Base-by-base conservation (phyloP, 2,797 vertebrate genomes). In the Pitangus sulphuratus region DNA sequence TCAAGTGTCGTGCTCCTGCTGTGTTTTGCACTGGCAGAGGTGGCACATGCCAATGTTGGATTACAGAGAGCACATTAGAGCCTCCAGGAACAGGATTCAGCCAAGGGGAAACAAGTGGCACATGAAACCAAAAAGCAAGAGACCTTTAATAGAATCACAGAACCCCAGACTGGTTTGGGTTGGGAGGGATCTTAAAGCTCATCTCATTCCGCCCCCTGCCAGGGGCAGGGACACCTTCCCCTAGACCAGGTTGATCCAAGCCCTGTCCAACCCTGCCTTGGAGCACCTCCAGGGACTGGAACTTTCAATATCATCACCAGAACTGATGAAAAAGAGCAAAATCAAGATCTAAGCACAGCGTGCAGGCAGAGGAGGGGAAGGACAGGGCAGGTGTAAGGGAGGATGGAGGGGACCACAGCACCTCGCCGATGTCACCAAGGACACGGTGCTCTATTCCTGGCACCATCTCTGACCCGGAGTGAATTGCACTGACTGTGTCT, bases 371-470 rank as follows among this genome's bases (percentile, higher is more conserved):
- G 15, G 17, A 80, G 50, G 4, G 16, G 19, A 45, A 37, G 44
- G 5, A 35, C 4, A 2, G 15, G 39, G 62, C 12, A 50, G 45
- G 10, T 2, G 22, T 26, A 11, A 14, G 11, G 40, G 28, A 18
- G 56, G 31, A 22, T 1, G 9, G 35, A 22, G 35, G 14, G 44
- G 26, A 50, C 9, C 33, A 4, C 11, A 22, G 79, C 66, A 30
- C 16, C 24, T 3, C 0, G 0, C 2, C 0, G 1, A 3, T 3
- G n/a, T 4, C 17, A 3, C 57, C 0, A 1, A 33, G 77, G 82
- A 5, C 50, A 15, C 0, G 0, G 45, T 1, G 65, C 71, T 31
- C 66, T 26, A 0, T 1, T 45, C 65, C 40, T 3, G 51, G 30
- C 35, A 80, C 57, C 13, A 1, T 1, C 42, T 26, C 40, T 17